These are phyloP conservation scores for Cyclopterus lumpus DNA, from an alignment of 2,797 vertebrate genomes.

Conservation along the genomic window DNA sequence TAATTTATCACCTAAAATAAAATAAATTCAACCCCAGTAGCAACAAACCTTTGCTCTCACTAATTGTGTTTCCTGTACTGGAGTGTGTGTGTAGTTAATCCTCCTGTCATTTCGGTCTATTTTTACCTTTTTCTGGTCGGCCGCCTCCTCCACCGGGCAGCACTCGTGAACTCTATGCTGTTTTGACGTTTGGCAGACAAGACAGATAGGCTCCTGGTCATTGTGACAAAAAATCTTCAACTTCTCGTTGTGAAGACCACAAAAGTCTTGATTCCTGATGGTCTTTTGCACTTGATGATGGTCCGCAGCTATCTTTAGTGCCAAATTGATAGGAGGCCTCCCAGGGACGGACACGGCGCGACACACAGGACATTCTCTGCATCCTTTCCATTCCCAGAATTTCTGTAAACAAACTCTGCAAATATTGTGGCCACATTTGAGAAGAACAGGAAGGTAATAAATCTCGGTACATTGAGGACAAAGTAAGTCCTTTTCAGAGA, in stretches of 20 bases:
- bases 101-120: neutral
- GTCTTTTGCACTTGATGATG: slow-evolving; percentile 39
- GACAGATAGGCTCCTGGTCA: slow-evolving; percentile 74
- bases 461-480: slow-evolving; percentile 75
- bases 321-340: slow-evolving; percentile 78
- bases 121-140: slow-evolving; percentile 74
- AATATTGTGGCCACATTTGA: slow-evolving; percentile 78
- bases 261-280: slow-evolving; percentile 29
- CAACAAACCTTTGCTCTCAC: neutral
- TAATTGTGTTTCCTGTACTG: neutral
- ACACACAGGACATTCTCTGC: slow-evolving; percentile 77
- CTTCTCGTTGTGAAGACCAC: slow-evolving; percentile 67
- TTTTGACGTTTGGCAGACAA: slow-evolving; percentile 69
- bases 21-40: neutral
- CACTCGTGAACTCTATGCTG: slow-evolving; percentile 74
- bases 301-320: slow-evolving; percentile 74
- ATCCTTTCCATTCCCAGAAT: slow-evolving; percentile 73
- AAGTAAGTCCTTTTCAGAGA: slow-evolving; percentile 53
- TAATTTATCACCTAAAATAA: neutral
- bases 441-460: slow-evolving; percentile 71
- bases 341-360: slow-evolving; percentile 20
- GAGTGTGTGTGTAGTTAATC: neutral
- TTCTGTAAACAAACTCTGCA: slow-evolving; percentile 77
- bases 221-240: slow-evolving; percentile 77
- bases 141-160: slow-evolving; percentile 68